A percentile compares a stretch with the other conserved stretches of the same genome.
Conservation (phyloP, 2,113 vertebrate genomes). For the Oreochromis niloticus region DNA sequence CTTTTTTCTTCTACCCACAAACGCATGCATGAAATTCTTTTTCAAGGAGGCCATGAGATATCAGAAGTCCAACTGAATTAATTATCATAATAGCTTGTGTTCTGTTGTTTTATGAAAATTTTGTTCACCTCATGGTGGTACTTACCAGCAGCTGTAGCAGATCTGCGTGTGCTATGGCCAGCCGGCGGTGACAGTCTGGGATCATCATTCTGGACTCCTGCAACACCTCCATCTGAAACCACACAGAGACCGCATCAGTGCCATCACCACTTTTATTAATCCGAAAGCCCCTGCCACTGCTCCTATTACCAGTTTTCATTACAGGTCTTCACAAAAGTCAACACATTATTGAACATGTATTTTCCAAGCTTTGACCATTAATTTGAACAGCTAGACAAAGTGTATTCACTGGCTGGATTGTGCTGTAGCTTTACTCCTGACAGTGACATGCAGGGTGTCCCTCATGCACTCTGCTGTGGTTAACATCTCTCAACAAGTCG, state of each 20-base stretch:
- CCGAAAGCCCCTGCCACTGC: not conserved
- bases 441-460: not conserved
- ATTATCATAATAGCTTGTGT: not conserved
- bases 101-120: not conserved
- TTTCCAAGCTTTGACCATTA: not conserved
- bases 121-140: not conserved
- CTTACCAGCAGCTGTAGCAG: slow-evolving; percentile 88
- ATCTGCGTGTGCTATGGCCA: slow-evolving; percentile 81
- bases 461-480: slow-evolving; percentile 74
- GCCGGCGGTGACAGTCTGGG: slow-evolving; percentile 89
- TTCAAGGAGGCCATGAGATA: not conserved
- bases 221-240: slow-evolving; percentile 84
- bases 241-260: slow-evolving; percentile 2
- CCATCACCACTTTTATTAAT: not conserved
- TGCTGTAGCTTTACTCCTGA: not conserved
- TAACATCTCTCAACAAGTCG: slow-evolving; percentile 86
- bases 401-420: not conserved
- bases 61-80: not conserved
- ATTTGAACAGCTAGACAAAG: not conserved
- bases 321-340: not conserved
- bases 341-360: not conserved
- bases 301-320: not conserved
- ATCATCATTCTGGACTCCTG: slow-evolving; percentile 97
- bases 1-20: not conserved
- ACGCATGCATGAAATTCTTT: not conserved